Conservation (phyloP, 92 coral and sea anemone genomes). For the Virgularia gustaviana region DNA sequence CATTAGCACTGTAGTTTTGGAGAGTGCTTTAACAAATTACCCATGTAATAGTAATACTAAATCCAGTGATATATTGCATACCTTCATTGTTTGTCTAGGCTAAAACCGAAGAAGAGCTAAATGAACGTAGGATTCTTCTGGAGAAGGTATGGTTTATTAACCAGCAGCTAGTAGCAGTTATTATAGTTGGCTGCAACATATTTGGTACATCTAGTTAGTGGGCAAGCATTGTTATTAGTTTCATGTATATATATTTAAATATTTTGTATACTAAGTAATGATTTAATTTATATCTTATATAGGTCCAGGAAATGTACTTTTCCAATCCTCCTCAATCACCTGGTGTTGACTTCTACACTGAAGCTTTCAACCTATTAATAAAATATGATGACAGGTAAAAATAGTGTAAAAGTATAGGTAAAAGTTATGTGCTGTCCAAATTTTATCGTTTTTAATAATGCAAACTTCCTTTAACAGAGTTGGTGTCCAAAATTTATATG, state of each 20-base stretch:
- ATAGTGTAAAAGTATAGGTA: too few relatives aligned
- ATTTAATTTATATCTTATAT: too few relatives aligned
- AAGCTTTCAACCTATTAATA: conserved; percentile 78
- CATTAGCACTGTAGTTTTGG: neutral
- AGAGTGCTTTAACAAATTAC: neutral
- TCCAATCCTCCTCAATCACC: conserved; percentile 86
- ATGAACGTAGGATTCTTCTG: conserved; percentile 77
- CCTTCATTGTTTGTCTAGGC: conserved; percentile 44
- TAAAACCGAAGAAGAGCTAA: conserved; percentile 85
- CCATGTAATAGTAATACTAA: neutral
- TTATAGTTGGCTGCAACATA: too few relatives aligned
- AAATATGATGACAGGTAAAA: conserved; percentile 90
- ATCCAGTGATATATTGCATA: neutral
- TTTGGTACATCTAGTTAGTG: too few relatives aligned
- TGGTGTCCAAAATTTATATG: conserved; percentile 83
- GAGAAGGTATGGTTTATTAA: conserved; percentile 92
- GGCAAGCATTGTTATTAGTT: too few relatives aligned
- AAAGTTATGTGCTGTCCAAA: neutral
- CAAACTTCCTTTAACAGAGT: conserved; percentile 43
- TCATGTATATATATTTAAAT: too few relatives aligned
- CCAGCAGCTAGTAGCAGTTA: too few relatives aligned
- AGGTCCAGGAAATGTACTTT: conserved; percentile 95
- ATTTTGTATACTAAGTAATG: too few relatives aligned
- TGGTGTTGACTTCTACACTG: conserved; percentile 77
- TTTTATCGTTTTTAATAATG: neutral